A percentile compares a stretch with the other conserved stretches of the same genome.
Evolutionary conservation across 2,888 invertebrate genomes (phyloP).

Genomic region (Parasteatoda lunata): DNA sequence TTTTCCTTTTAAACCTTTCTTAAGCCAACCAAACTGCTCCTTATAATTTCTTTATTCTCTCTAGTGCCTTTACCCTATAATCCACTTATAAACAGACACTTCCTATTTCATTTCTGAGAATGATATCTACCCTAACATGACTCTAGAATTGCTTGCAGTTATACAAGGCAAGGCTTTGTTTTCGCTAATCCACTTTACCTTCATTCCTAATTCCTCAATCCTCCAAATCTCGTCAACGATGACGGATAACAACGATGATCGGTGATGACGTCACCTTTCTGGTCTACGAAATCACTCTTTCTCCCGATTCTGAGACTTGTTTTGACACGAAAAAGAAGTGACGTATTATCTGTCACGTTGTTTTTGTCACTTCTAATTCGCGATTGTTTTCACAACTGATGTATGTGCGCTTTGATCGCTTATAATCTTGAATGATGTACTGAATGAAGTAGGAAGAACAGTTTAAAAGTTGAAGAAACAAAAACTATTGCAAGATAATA

Average conservation of each 20-base stretch:
- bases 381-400: background rate
- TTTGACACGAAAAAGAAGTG: background rate
- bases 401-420: background rate
- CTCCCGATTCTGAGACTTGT: background rate
- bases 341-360: background rate
- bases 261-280: conserved; percentile 17
- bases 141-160: background rate
- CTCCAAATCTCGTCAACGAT: conserved; percentile 4
- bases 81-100: background rate
- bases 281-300: too few relatives aligned
- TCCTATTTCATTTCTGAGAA: background rate
- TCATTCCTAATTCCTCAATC: conserved; percentile 14
- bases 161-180: background rate
- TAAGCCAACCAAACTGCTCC: too few relatives aligned
- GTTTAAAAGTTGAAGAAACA: background rate
- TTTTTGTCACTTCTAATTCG: background rate
- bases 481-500: too few relatives aligned
- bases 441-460: too few relatives aligned
- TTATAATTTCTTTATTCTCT: too few relatives aligned
- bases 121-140: background rate
- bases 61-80: too few relatives aligned
- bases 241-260: conserved; percentile 36
- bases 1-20: too few relatives aligned
- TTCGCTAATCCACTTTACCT: conserved; percentile 40
- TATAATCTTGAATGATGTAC: too few relatives aligned